Percentiles rank a stretch among this genome's conserved stretches.
Evolutionary conservation across 2,797 vertebrate species (phyloP).

Genomic region (Psittacula derbiana): DNA sequence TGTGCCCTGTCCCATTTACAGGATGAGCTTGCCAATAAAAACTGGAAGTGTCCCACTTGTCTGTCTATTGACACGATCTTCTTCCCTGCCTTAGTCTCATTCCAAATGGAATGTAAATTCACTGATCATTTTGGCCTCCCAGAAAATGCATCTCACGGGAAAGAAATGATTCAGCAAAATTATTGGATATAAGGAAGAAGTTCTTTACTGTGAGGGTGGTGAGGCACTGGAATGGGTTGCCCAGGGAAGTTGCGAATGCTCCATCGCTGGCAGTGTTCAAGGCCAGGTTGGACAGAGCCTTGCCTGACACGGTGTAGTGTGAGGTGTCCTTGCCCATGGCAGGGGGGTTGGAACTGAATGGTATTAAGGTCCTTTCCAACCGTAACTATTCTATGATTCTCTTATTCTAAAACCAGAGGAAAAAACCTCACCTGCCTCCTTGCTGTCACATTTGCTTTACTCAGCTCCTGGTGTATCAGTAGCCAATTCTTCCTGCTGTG

Average conservation of each 20-base stretch:
- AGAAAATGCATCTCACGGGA: background rate
- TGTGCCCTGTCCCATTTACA: background rate
- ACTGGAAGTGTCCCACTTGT: background rate
- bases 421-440: background rate
- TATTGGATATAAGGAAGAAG: background rate
- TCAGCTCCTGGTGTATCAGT: background rate
- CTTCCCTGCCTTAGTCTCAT: background rate
- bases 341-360: background rate
- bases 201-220: no score
- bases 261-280: no score
- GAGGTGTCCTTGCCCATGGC: background rate
- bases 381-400: background rate
- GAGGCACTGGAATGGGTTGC: no score
- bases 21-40: background rate
- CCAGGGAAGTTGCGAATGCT: no score
- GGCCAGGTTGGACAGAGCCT: no score
- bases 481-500: conserved; percentile 24
- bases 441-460: conserved; percentile 5
- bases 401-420: background rate
- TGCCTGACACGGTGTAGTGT: no score
- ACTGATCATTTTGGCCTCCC: fast-evolving
- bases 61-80: background rate
- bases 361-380: background rate
- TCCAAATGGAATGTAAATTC: background rate
- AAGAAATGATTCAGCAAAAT: conserved; percentile 9